Percentiles rank a stretch among this genome's conserved stretches.
Evolutionary conservation across 2,113 vertebrate genomes (phyloP).

Genomic region (Pachypanchax playfairii): DNA sequence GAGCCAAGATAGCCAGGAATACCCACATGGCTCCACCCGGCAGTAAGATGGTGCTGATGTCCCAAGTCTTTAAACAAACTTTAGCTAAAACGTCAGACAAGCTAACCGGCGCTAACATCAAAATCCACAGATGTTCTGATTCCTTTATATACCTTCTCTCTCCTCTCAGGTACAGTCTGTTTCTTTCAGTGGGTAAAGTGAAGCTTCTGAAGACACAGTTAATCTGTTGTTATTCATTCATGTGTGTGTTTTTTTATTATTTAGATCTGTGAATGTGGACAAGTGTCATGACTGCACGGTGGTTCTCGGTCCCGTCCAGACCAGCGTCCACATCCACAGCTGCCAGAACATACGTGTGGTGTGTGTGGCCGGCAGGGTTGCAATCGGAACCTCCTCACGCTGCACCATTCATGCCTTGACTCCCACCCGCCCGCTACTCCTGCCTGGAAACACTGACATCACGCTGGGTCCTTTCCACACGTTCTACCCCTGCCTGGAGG

Average conservation of each 20-base stretch:
- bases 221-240: not conserved
- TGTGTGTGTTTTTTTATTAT: not conserved
- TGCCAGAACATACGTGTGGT: conserved; percentile 88
- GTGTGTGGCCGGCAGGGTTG: conserved; percentile 84
- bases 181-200: no score
- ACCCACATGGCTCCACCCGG: conserved; percentile 81
- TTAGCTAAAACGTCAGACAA: conserved; percentile 94
- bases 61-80: conserved; percentile 92
- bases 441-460: conserved; percentile 85
- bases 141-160: conserved; percentile 95
- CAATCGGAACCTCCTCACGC: conserved; percentile 80
- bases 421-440: conserved; percentile 87
- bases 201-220: not conserved
- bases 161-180: conserved; percentile 85
- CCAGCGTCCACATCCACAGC: conserved; percentile 85
- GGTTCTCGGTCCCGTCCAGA: conserved; percentile 90
- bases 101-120: conserved; percentile 87
- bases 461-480: conserved; percentile 93
- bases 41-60: conserved; percentile 91
- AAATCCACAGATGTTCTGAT: conserved; percentile 89
- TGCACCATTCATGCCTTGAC: conserved; percentile 87
- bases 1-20: conserved; percentile 89
- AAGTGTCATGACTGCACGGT: conserved; percentile 91
- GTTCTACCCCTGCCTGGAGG: conserved; percentile 93
- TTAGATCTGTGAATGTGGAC: conserved; percentile 91